Base-by-base conservation (phyloP, 2,888 invertebrate species). In the Coleophora deauratella region DNA sequence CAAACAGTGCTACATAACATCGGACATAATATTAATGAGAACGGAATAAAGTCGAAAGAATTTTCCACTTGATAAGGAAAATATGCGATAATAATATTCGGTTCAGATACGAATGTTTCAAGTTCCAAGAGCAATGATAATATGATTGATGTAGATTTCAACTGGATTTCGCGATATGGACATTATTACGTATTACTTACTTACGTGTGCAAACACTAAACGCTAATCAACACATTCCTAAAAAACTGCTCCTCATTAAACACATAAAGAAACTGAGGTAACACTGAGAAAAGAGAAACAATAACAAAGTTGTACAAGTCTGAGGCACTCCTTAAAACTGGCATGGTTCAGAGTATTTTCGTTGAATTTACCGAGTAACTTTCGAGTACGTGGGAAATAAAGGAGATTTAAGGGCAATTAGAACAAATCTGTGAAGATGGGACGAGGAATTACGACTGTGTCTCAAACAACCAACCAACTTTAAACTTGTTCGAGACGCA, bases 161-260 rank as follows among this genome's bases (percentile, higher is more conserved):
- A 21, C 21, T 6, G 6, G 21, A 21, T 21, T 21, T 21, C 21
- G 21, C 6, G 21, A 21, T 4, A 21, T 6, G 21, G 21, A 21
- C 6, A 21, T 21, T n/a, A n/a, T n/a, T n/a, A 21, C 3, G 21
- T 6, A 21, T 21, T 21, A 21, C 6, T 21, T 6, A 21, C 21
- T 21, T 21, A 21, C 21, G 21, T 21, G 21, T 21, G 14, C 3
- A 14, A 34, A 12, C 9, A 27, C 13, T 57, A 73, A 41, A 64
- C 66, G 62, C 73, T 72, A 46, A 75, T 72, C 44, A 66, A 49
- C 55, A 67, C 52, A 57, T 72, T 69, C 40, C 68, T 66, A 46
- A 71, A 61, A 38, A 67, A 61, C 47, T 59, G 60, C 37, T 64
- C 57, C 57, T 75, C 72, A 41, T 57, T 52, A 56, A 63, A 71